Base-by-base conservation (phyloP, 1,140 invertebrate genomes). In the Achroia grisella region DNA sequence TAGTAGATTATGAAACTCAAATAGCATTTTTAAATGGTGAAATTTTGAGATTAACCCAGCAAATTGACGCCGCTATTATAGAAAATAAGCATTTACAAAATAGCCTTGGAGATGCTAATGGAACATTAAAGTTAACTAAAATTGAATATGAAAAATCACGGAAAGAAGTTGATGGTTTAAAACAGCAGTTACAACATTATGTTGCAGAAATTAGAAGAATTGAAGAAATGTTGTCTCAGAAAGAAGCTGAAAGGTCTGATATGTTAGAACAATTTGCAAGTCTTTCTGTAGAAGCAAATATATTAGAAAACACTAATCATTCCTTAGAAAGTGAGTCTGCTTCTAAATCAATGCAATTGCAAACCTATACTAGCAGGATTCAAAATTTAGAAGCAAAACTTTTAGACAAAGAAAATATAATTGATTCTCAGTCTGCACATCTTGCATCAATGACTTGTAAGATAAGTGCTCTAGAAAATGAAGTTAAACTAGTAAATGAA, bases 241-340 rank as follows among this genome's bases (percentile, higher is more conserved):
- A 93, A 84, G 91, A 93, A 69, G 88, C 89, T 28, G 91, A 93
- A 71, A 87, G 91, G 52, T 89, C 88, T 30, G 91, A 93, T 61
- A 90, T 93, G 89, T 61, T 93, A 48, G 91, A 93, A 72, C 90
- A 93, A 45, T 93, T 91, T 72, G 88, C 90, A 49, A 90, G 89
- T 66, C 72, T 93, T 5, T 91, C 89, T 39, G 74, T 91, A 30
- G 92, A 93, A 79, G 90, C 91, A 2, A 91, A 89, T 35, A 88
- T 90, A 52, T 79, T 93, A 50, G 91, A 93, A 72, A 91, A 86
- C 48, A 93, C 89, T 51, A 93, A 93, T 71, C 90, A 92, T 56
- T 91, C 90, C 31, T 85, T 93, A 31, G 92, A 93, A 67, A 89
- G 86, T 44, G 91, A 92, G 73, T 90, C 91, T 8, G 89, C 89